Percentiles rank a stretch among this genome's conserved stretches.
These are phyloP conservation scores for Yponomeuta cagnagella DNA, from an alignment of 2,888 invertebrate genomes.

Conservation along the genomic window DNA sequence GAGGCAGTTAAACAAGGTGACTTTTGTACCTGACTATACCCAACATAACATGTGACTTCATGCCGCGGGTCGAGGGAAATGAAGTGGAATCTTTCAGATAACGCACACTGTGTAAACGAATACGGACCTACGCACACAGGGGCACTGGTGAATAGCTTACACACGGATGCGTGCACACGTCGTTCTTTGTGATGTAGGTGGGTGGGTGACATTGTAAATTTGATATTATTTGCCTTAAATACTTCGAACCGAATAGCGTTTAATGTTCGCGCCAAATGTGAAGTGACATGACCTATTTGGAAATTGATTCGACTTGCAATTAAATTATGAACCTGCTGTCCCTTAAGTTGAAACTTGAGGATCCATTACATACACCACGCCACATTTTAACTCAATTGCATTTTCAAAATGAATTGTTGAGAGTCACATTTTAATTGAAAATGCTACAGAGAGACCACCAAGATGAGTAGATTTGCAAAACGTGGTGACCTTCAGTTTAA, in stretches of 20 bases:
- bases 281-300: constrained; percentile 33
- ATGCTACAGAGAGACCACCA: too few species aligned
- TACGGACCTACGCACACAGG: constrained; percentile 25
- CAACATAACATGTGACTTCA: constrained; percentile 57
- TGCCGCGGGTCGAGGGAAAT: constrained; percentile 66
- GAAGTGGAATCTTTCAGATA: constrained; percentile 74
- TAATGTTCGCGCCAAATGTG: constrained; percentile 38
- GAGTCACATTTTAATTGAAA: too few species aligned
- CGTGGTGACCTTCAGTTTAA: too few species aligned
- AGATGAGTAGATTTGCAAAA: too few species aligned
- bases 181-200: constrained; percentile 39
- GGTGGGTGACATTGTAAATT: constrained; percentile 69
- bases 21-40: not conserved
- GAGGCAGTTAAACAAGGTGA: not conserved
- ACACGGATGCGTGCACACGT: constrained; percentile 52
- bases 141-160: constrained; percentile 30
- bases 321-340: too few species aligned
- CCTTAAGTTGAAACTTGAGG: too few species aligned
- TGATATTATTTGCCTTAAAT: constrained; percentile 63
- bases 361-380: too few species aligned
- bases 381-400: too few species aligned
- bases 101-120: constrained; percentile 49
- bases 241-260: constrained; percentile 55
- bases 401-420: too few species aligned
- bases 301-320: not conserved